Base-by-base conservation (phyloP, 2,888 invertebrate species). In the Chloroclysta siterata region DNA sequence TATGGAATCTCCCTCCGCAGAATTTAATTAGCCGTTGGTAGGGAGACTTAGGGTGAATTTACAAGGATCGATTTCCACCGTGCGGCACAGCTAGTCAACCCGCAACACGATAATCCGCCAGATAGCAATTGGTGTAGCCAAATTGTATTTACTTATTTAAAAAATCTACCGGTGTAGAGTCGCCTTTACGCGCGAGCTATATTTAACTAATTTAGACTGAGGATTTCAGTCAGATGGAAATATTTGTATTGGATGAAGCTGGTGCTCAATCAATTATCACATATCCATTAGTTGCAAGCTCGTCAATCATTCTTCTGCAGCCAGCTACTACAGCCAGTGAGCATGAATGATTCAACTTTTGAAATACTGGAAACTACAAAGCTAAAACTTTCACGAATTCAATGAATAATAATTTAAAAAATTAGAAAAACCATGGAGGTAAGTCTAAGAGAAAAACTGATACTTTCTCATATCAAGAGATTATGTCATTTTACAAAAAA, bases 31-130 rank as follows among this genome's bases (percentile, higher is more conserved):
- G 33, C 14, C 33, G 29, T 10, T n/a, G 11, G 10, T 29, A 29
- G 29, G 29, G 33, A 50, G 48, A 50, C n/a, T 33, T 48, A 28
- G 22, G 48, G 48, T 22, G 28, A 14, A n/a, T 46, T 46, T 46
- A 46, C 46, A 46, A 17, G 46, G 46, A 5, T 46, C 46, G 46
- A 46, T 46, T 44, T 46, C 11, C 17, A 17, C 17, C 46, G 46
- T 17, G 46, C 14, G 10, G 17, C 17, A 10, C 46, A 17, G 15
- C 17, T 46, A 46, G 17, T 46, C 46, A 46, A 17, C 17, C 11
- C 46, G 5, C n/a, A 15, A 15, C 2, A 44, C 44, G 22, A 10
- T 15, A 15, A 8, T 10, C 17, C 17, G 46, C 11, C 11, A 46
- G 17, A 46, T 17, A 46, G 44, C 44, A 44, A 17, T 46, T 46